Evolutionary conservation across 2,113 vertebrate genomes (phyloP).

Genomic region (Salvator merianae): DNA sequence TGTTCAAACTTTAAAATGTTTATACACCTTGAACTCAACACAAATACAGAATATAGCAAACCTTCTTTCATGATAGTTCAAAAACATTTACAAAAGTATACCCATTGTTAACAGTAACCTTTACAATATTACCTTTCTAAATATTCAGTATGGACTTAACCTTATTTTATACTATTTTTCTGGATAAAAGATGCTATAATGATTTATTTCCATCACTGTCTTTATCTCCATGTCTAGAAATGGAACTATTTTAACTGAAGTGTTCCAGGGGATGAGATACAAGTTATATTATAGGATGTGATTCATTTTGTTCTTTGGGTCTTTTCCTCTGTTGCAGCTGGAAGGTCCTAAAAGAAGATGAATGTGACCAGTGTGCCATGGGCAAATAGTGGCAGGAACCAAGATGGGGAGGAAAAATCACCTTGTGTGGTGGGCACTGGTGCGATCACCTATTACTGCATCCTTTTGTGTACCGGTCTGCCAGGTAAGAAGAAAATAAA

Average conservation of each 20-base stretch:
- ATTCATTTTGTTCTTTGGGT: neutral
- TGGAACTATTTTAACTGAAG: neutral
- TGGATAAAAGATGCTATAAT: neutral
- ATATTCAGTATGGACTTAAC: no score
- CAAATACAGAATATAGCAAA: no score
- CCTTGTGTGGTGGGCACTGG: slow-evolving; percentile 83
- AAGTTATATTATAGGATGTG: neutral
- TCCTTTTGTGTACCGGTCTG: slow-evolving; percentile 87
- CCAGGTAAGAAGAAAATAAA: slow-evolving; percentile 80
- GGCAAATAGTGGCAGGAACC: slow-evolving; percentile 37
- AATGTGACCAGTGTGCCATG: slow-evolving; percentile 70
- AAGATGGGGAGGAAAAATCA: slow-evolving; percentile 67
- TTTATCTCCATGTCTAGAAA: neutral
- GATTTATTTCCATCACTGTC: neutral
- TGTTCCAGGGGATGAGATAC: neutral
- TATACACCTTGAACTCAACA: no score
- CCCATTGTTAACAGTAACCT: no score
- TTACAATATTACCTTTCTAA: no score
- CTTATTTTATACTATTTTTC: neutral
- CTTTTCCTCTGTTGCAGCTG: slow-evolving; percentile 1
- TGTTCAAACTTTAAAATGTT: no score
- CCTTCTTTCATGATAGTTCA: no score
- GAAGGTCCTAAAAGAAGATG: slow-evolving; percentile 53
- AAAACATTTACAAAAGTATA: no score
- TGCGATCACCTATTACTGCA: slow-evolving; percentile 88